Evolutionary conservation across 2,113 vertebrate genomes (phyloP).

Genomic region (Brachyhypopomus gauderio): DNA sequence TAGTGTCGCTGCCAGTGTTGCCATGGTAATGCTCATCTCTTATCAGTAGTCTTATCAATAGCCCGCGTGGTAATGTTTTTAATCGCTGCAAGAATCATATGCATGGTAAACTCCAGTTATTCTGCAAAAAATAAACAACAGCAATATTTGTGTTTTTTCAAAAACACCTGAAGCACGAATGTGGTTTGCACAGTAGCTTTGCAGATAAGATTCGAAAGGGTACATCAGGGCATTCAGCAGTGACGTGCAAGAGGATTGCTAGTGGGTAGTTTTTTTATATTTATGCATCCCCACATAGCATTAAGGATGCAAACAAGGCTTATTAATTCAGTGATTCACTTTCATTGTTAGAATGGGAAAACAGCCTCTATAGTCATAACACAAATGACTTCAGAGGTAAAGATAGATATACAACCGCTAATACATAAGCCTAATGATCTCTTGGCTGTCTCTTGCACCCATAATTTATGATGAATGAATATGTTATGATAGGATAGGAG

Average conservation of each 20-base stretch:
- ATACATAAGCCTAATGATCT: neutral
- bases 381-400: neutral
- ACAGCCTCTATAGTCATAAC: no score
- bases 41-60: conserved; percentile 31
- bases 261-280: neutral
- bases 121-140: no score
- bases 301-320: neutral
- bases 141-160: neutral
- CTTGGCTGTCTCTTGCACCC: neutral
- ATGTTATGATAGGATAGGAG: no score
- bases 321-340: neutral
- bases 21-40: conserved; percentile 58
- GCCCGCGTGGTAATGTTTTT: conserved; percentile 12
- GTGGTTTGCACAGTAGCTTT: neutral
- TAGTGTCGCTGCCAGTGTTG: conserved; percentile 53
- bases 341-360: no score
- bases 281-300: neutral
- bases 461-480: neutral
- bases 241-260: neutral
- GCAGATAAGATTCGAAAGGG: neutral
- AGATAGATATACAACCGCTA: neutral
- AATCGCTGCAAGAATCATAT: neutral
- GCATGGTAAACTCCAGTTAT: neutral
- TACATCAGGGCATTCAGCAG: neutral
- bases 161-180: neutral